Percentiles rank a stretch among this genome's conserved stretches.
These are phyloP conservation scores for Catamblyrhynchus diadema DNA, from an alignment of 2,797 vertebrate species.

Conservation along the genomic window DNA sequence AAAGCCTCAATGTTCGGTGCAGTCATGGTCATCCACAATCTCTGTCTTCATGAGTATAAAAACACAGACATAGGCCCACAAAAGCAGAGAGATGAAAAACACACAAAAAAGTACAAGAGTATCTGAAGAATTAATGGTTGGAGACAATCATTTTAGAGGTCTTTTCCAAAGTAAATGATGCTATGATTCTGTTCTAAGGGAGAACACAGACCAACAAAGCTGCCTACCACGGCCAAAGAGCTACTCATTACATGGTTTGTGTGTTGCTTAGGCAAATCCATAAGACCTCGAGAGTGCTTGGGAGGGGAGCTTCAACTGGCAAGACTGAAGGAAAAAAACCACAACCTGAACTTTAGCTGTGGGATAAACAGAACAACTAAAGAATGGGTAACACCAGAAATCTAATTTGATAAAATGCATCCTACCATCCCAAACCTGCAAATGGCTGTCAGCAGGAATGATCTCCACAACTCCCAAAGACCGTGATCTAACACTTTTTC, in stretches of 20 bases:
- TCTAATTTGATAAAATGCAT: neutral
- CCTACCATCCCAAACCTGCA: neutral
- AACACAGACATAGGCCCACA: neutral
- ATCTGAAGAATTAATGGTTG: neutral
- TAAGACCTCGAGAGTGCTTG: neutral
- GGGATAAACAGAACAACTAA: neutral
- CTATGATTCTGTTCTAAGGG: neutral
- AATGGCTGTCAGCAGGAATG: neutral
- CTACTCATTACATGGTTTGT: neutral
- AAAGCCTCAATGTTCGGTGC: neutral
- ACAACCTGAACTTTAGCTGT: neutral
- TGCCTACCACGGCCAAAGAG: neutral
- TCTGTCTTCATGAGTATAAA: neutral
- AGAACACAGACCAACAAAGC: neutral
- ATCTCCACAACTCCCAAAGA: neutral
- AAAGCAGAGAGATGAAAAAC: neutral
- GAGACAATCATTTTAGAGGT: neutral
- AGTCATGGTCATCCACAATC: neutral
- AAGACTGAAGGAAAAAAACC: neutral
- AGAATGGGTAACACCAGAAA: neutral
- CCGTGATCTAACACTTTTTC: neutral
- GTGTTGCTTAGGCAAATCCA: neutral
- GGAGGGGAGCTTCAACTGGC: neutral
- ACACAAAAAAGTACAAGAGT: neutral
- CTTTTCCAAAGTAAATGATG: neutral